phyloP scores from a whole-genome alignment of 2,888 invertebrate species.

The Apamea epomidion region DNA sequence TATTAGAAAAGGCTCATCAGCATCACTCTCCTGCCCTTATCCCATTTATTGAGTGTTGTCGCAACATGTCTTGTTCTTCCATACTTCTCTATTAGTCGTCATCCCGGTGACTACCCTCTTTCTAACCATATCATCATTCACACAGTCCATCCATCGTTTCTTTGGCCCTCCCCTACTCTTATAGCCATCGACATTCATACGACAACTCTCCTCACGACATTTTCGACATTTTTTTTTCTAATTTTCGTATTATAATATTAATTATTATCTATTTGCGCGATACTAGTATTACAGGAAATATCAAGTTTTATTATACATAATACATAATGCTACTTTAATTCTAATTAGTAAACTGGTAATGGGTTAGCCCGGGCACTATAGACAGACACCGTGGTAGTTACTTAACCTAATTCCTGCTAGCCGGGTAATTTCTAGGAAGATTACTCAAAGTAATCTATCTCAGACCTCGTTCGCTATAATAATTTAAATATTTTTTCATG shows the following conservation, averaged over 20 bases:
- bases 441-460: conserved; percentile 13
- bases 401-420: conserved; percentile 38
- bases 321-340: background rate
- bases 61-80: too few relatives aligned
- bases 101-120: too few relatives aligned
- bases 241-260: background rate
- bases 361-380: conserved; percentile 9
- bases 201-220: too few relatives aligned
- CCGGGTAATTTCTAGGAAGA: conserved; percentile 16
- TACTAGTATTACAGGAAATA: background rate
- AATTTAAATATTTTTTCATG: background rate
- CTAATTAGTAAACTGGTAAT: conserved; percentile 17
- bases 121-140: too few relatives aligned
- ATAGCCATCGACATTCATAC: too few relatives aligned
- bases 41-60: too few relatives aligned
- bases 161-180: too few relatives aligned
- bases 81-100: too few relatives aligned
- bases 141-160: too few relatives aligned
- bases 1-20: background rate
- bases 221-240: too few relatives aligned
- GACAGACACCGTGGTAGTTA: conserved; percentile 29
- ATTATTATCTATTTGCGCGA: background rate
- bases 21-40: too few relatives aligned
- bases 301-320: background rate
- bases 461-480: background rate